Evolutionary conservation across 2,113 vertebrate species (phyloP).

Genomic region (Paradoxurus hermaphroditus): DNA sequence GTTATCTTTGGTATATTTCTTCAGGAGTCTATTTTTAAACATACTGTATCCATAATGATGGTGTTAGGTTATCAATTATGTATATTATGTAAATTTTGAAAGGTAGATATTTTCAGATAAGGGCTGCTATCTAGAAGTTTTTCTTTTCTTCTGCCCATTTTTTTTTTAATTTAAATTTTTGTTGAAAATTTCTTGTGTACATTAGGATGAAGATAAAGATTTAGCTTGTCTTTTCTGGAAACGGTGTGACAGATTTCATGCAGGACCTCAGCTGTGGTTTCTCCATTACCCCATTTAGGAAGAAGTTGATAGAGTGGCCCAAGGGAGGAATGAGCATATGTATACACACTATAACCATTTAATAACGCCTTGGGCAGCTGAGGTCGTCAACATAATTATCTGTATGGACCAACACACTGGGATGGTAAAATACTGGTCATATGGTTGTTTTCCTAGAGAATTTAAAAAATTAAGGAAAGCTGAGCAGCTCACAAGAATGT

Average conservation of each 20-base stretch:
- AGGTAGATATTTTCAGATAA: slow-evolving; percentile 26
- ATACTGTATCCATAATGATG: background rate
- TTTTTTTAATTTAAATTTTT: background rate
- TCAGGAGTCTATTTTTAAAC: background rate
- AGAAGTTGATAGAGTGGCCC: slow-evolving; percentile 7
- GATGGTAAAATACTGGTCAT: slow-evolving; percentile 31
- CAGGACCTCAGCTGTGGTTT: slow-evolving; percentile 72
- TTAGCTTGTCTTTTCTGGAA: slow-evolving; percentile 15
- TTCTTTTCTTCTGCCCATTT: background rate
- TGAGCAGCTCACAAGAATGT: slow-evolving; percentile 28
- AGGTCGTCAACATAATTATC: slow-evolving; percentile 47
- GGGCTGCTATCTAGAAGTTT: background rate
- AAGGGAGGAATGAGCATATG: background rate
- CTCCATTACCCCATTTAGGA: slow-evolving; percentile 33
- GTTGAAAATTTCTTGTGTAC: background rate
- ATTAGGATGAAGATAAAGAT: slow-evolving; percentile 54
- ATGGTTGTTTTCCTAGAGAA: slow-evolving; percentile 53
- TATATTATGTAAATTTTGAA: background rate
- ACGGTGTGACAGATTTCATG: background rate
- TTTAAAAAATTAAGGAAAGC: slow-evolving; percentile 36
- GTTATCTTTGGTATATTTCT: background rate
- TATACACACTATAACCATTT: background rate
- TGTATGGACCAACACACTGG: background rate
- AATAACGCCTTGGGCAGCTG: slow-evolving; percentile 41
- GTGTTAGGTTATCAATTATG: background rate